These are phyloP conservation scores for Conistra vaccinii DNA, from an alignment of 2,888 invertebrate genomes.

Conservation along the genomic window DNA sequence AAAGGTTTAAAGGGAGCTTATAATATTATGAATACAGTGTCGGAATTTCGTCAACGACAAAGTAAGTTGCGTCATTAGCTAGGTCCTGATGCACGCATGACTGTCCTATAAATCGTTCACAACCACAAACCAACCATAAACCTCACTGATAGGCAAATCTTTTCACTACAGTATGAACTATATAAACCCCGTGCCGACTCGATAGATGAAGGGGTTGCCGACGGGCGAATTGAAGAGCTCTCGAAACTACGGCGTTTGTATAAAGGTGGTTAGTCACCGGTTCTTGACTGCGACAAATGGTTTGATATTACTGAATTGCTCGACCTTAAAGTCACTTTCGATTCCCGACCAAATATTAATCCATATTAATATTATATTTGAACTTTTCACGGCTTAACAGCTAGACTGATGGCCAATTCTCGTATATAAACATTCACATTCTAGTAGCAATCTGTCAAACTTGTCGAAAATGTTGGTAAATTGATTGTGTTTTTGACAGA, in stretches of 20 bases:
- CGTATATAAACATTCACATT: no score
- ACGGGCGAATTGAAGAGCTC: slow-evolving; percentile 12
- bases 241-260: slow-evolving; percentile 2
- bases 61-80: slow-evolving; percentile 4
- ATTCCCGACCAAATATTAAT: background rate
- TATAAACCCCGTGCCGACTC: background rate
- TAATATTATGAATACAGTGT: background rate
- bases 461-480: no score
- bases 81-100: background rate
- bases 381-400: background rate
- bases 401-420: no score
- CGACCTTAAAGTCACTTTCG: background rate
- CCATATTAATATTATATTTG: background rate
- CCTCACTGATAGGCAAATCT: background rate
- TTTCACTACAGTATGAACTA: no score
- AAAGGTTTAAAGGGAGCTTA: background rate
- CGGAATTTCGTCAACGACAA: background rate
- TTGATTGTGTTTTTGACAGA: no score
- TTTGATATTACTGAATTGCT: slow-evolving; percentile 1
- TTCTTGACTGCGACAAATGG: slow-evolving; percentile 4
- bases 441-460: no score
- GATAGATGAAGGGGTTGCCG: background rate
- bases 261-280: background rate
- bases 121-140: no score
- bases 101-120: background rate